These are phyloP conservation scores for Cinclus mexicanus DNA, from an alignment of 2,113 vertebrate species.

Conservation along the genomic window DNA sequence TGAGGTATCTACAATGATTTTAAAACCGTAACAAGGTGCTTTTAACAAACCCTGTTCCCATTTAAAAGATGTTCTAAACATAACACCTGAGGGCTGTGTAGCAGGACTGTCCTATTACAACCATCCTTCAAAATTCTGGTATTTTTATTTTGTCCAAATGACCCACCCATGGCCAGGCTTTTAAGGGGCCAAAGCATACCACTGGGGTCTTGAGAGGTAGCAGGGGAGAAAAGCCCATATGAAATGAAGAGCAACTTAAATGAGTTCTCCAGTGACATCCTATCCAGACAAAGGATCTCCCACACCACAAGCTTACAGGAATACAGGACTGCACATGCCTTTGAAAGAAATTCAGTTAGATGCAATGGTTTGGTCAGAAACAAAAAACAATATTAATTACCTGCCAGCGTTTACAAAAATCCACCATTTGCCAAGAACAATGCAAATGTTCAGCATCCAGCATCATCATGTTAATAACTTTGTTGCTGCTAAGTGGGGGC, in stretches of 20 bases:
- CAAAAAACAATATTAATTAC: not conserved
- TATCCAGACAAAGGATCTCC: not conserved
- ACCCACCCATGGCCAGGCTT: not conserved
- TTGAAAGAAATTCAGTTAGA: not conserved
- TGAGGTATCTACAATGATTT: not conserved
- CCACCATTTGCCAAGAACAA: not conserved
- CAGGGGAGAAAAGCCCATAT: accelerated
- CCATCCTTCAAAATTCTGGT: not conserved
- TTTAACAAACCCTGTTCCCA: not conserved
- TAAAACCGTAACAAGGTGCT: not conserved
- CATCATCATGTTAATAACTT: not conserved
- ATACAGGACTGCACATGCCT: not conserved
- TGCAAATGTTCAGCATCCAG: not conserved
- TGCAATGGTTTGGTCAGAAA: not conserved
- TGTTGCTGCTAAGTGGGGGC: not conserved
- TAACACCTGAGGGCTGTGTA: not conserved
- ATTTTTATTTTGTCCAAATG: not conserved
- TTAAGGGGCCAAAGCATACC: accelerated
- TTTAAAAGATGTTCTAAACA: not conserved
- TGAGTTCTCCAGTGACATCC: not conserved
- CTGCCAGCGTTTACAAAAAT: not conserved
- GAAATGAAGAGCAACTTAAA: not conserved
- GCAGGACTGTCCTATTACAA: not conserved
- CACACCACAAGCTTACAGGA: not conserved
- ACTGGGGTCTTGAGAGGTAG: not conserved